A percentile compares a stretch with the other conserved stretches of the same genome.
phyloP scores from a whole-genome alignment of 2,113 vertebrate species.

The Colossoma macropomum region DNA sequence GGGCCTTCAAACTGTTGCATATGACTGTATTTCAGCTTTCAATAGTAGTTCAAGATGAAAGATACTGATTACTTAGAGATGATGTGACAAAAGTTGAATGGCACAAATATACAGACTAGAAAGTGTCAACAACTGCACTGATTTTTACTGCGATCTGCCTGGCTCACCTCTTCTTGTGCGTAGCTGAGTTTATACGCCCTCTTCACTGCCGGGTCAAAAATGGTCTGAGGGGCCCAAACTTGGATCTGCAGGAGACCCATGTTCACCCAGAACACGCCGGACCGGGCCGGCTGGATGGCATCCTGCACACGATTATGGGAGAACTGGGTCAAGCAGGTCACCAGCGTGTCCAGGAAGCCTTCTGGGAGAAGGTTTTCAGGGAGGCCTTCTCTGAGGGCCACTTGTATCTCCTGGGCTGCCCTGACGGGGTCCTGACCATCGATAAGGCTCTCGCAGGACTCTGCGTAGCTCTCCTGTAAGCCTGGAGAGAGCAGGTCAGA shows the following conservation, averaged over 20 bases:
- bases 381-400: constrained; percentile 78
- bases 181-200: constrained; percentile 92
- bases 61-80: too few relatives aligned
- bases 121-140: too few relatives aligned
- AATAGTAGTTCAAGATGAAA: too few relatives aligned
- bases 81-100: too few relatives aligned
- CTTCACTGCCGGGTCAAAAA: constrained; percentile 94
- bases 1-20: too few relatives aligned
- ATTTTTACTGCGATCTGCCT: too few relatives aligned
- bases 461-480: constrained; percentile 81
- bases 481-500: constrained; percentile 82
- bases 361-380: constrained; percentile 81
- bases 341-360: constrained; percentile 81
- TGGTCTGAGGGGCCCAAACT: constrained; percentile 90
- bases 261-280: constrained; percentile 91
- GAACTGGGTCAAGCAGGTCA: constrained; percentile 86
- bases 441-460: constrained; percentile 82
- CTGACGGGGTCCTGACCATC: constrained; percentile 71
- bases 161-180: constrained; percentile 87
- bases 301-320: constrained; percentile 77
- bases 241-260: constrained; percentile 92
- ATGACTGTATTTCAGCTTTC: too few relatives aligned
- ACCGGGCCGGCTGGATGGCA: constrained; percentile 72
- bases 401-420: constrained; percentile 83
- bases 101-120: too few relatives aligned